phyloP scores from a whole-genome alignment of 30 jellyfish, hydroid and myxozoan genomes.

The Catostylus mosaicus region DNA sequence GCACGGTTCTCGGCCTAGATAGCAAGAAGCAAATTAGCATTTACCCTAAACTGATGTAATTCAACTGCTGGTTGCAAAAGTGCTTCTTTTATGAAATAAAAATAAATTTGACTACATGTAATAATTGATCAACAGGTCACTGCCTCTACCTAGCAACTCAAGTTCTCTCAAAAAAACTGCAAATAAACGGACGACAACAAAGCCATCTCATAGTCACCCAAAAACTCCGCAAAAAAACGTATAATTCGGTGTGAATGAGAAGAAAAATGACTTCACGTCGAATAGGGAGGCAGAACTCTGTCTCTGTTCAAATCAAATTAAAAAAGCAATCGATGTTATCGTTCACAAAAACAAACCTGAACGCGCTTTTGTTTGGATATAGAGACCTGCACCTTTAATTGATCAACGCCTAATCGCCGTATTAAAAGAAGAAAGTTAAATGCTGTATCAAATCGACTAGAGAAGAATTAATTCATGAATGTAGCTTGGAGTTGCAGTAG shows the following conservation, averaged over 20 bases:
- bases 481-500: background rate
- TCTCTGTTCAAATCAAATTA: too few relatives aligned
- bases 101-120: background rate
- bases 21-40: too few relatives aligned
- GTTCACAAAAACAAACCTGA: background rate
- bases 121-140: constrained; percentile 6
- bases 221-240: too few relatives aligned
- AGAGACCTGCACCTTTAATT: constrained; percentile 10
- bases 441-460: background rate
- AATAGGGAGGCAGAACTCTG: too few relatives aligned
- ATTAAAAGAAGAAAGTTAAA: background rate
- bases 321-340: background rate
- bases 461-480: background rate
- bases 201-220: background rate
- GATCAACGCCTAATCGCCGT: background rate
- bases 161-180: background rate
- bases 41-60: too few relatives aligned
- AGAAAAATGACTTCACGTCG: too few relatives aligned
- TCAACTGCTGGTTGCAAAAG: too few relatives aligned
- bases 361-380: background rate
- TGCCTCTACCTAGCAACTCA: background rate
- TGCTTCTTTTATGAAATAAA: background rate
- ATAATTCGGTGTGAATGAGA: too few relatives aligned
- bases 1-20: too few relatives aligned
- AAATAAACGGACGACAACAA: background rate